These are phyloP conservation scores for Nemotelus nigrinus DNA, from an alignment of 2,888 invertebrate genomes.

Conservation along the genomic window DNA sequence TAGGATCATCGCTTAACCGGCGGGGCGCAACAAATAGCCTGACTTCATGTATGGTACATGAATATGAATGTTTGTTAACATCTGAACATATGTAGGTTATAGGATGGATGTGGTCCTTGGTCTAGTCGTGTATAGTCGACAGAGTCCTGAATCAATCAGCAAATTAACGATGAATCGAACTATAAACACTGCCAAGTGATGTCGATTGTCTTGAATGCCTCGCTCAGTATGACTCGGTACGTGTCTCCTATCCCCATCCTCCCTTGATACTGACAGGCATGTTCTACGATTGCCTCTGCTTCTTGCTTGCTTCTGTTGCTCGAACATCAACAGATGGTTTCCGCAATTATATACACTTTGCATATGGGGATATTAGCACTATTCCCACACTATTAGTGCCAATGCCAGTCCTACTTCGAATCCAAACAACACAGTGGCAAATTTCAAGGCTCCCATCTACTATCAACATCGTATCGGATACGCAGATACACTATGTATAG, in stretches of 20 bases:
- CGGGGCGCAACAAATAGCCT: constrained; percentile 26
- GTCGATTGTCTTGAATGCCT: constrained; percentile 43
- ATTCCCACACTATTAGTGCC: constrained; percentile 22
- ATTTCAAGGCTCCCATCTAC: constrained; percentile 14
- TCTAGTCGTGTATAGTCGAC: constrained; percentile 28
- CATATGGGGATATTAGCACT: constrained; percentile 40
- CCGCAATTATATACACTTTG: constrained; percentile 33
- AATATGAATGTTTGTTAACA: constrained; percentile 34
- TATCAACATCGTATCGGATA: constrained; percentile 17
- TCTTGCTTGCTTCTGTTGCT: constrained; percentile 23
- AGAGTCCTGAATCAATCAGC: constrained; percentile 44
- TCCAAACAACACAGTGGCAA: not conserved
- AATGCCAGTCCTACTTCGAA: constrained; percentile 3
- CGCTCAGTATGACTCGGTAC: not conserved
- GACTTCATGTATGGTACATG: constrained; percentile 14
- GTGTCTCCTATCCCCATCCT: constrained; percentile 1
- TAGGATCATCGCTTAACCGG: constrained; percentile 32
- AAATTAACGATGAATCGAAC: constrained; percentile 44
- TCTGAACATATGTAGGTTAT: constrained; percentile 35
- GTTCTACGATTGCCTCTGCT: constrained; percentile 2
- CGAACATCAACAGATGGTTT: constrained; percentile 41
- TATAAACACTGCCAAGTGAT: constrained; percentile 42
- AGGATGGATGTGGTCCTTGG: not conserved
- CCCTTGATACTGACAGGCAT: not conserved
- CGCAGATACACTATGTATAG: not conserved